Evolutionary conservation across 2,113 vertebrate species (phyloP).

Genomic region (Protobothrops mucrosquamatus): DNA sequence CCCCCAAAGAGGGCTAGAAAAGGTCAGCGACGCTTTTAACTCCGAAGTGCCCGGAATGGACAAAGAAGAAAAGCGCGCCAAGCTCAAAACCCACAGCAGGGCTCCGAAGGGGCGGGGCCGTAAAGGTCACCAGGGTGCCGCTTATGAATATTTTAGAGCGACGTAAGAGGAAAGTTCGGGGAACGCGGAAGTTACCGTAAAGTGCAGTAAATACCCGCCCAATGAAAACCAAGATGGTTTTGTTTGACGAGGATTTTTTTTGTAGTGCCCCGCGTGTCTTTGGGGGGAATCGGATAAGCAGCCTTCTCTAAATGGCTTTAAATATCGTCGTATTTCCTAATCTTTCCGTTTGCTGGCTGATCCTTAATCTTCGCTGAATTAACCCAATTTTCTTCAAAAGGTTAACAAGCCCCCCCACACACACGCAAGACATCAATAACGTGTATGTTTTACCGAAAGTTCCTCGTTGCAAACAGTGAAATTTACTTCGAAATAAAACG

Average conservation of each 20-base stretch:
- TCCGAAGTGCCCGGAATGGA: background rate
- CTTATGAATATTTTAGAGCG: conserved; percentile 2
- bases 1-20: too few relatives aligned
- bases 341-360: background rate
- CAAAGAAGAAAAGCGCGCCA: background rate
- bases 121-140: background rate
- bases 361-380: background rate
- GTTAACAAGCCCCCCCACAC: too few relatives aligned
- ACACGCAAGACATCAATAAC: too few relatives aligned
- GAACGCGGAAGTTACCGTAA: conserved; percentile 7
- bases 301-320: background rate
- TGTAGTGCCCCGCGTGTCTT: too few relatives aligned
- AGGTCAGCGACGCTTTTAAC: too few relatives aligned
- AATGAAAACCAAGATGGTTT: background rate
- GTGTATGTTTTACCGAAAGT: background rate
- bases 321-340: background rate
- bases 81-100: background rate
- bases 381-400: background rate
- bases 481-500: background rate
- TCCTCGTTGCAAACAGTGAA: background rate
- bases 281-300: background rate
- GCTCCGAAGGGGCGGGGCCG: background rate
- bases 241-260: background rate
- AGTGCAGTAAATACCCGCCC: background rate
- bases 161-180: background rate